A percentile compares a stretch with the other conserved stretches of the same genome.
phyloP scores from a whole-genome alignment of 2,797 vertebrate genomes.

The Gambusia yucatana region DNA sequence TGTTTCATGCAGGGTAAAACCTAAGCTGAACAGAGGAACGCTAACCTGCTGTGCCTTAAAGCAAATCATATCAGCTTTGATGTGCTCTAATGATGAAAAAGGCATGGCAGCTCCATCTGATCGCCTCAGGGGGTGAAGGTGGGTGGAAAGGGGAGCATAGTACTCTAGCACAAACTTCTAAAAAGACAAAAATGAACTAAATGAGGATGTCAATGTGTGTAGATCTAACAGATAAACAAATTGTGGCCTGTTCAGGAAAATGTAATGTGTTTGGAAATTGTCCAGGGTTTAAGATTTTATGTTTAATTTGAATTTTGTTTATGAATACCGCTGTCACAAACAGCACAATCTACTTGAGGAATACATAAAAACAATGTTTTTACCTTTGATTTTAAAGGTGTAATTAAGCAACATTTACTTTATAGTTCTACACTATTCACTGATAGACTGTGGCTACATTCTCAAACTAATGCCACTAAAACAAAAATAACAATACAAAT shows the following conservation, averaged over 20 bases:
- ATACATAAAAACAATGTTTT: background rate
- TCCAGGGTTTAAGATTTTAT: constrained; percentile 1
- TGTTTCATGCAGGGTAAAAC: constrained; percentile 46
- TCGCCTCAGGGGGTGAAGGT: constrained; percentile 44
- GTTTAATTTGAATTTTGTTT: background rate
- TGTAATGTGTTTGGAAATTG: background rate
- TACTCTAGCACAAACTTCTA: constrained; percentile 13
- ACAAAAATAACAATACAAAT: background rate
- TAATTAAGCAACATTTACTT: background rate
- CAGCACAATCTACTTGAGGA: background rate
- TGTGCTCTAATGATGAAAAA: constrained; percentile 74
- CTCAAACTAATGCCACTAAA: background rate
- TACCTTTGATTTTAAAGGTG: background rate
- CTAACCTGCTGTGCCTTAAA: constrained; percentile 65
- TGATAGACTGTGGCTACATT: background rate
- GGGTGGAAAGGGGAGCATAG: constrained; percentile 22
- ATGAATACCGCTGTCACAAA: background rate
- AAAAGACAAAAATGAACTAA: constrained; percentile 36
- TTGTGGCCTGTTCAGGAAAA: background rate
- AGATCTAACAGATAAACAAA: constrained; percentile 27
- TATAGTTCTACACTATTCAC: background rate
- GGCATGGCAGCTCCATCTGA: constrained; percentile 34
- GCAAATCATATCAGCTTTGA: constrained; percentile 68
- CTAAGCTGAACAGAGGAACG: constrained; percentile 64
- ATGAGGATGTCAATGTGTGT: constrained; percentile 11